Base-by-base conservation (phyloP, 2,113 vertebrate genomes). In the Lamprotornis superbus region DNA sequence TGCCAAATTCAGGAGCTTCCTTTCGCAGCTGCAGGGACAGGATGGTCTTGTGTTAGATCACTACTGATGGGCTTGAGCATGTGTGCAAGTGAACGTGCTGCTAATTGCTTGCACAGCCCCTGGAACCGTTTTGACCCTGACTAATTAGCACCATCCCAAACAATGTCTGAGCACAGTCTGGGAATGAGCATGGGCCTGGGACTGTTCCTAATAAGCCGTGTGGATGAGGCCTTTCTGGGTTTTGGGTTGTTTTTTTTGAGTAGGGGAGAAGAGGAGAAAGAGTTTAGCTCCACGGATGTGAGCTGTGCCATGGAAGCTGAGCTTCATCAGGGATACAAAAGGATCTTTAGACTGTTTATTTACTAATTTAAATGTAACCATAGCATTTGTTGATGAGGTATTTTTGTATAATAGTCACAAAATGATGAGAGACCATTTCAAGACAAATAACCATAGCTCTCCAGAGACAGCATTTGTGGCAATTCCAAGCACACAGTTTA, bases 141-240 rank as follows among this genome's bases (percentile, higher is more conserved):
- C 83, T 95, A 89, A 95, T 97, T 93, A 97, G 86, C 92, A 92
- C 85, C 2, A 11, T 93, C 90, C 73, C 86, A 88, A 94, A 92
- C 79, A 96, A 92, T 90, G 83, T 93, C 88, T 95, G 90, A 90
- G 70, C 57, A 37, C 49, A 80, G 90, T 40, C 88, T 94, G 93
- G 89, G 76, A 95, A 92, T 59, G 65, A 83, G 76, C 7, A 0
- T 77, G 68, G 56, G 64, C 68, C 76, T 74, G 86, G 47, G 92
- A 90, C 83, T 93, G 89, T 81, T 96, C 90, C 59, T 96, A 94
- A 94, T 95, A 96, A 95, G 71, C 63, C 0, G 5, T 69, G 55
- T 93, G 71, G 90, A 86, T 89, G 90, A 96, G 73, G 86, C 86
- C 68, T 40, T 90, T 83, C 86, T 89, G 80, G 39, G 71, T 67